phyloP scores from a whole-genome alignment of 2,888 invertebrate genomes.

The Orchesellides sinensis region DNA sequence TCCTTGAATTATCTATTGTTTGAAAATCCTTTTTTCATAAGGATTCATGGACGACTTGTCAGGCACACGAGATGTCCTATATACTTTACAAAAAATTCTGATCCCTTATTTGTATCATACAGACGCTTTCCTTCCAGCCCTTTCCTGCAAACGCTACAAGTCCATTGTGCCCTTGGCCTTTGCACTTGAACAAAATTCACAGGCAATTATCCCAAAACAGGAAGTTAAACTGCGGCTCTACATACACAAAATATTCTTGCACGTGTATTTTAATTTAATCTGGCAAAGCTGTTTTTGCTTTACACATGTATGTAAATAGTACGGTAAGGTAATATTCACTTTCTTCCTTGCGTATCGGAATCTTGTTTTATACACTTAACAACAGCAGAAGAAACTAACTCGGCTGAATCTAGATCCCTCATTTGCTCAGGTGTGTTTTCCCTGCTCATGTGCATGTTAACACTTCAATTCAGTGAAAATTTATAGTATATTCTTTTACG shows the following conservation, averaged over 20 bases:
- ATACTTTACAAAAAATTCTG: background rate
- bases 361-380: conserved; percentile 22
- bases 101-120: background rate
- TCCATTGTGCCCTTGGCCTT: conserved; percentile 43
- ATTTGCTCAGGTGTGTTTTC: background rate
- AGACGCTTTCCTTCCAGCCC: background rate
- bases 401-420: background rate
- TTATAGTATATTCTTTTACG: background rate
- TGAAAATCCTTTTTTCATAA: background rate
- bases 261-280: conserved; percentile 3
- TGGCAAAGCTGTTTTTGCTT: no score
- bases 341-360: conserved; percentile 49
- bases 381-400: background rate
- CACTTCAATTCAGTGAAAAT: background rate
- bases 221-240: no score
- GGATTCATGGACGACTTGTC: conserved; percentile 37
- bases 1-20: background rate
- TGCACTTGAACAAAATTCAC: conserved; percentile 39
- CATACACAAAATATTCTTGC: background rate
- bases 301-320: background rate
- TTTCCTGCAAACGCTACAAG: background rate
- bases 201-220: no score
- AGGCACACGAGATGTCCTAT: conserved; percentile 45
- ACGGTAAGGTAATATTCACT: conserved; percentile 28
- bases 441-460: background rate